Evolutionary conservation across 2,797 vertebrate species (phyloP).

Genomic region (Onychomys arenicola): DNA sequence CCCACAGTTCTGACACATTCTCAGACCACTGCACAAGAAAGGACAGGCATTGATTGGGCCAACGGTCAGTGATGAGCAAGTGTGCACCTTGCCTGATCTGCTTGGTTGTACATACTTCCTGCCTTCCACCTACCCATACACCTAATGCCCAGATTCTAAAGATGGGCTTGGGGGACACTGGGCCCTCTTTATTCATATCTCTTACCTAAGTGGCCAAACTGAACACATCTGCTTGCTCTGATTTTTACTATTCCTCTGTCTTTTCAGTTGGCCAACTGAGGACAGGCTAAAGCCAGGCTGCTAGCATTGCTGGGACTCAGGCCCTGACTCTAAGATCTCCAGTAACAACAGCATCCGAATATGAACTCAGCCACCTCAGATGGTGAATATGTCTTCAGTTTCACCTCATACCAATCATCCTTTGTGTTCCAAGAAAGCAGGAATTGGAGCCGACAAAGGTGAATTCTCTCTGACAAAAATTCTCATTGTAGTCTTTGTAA

Average conservation of each 20-base stretch:
- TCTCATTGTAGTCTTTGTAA: background rate
- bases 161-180: background rate
- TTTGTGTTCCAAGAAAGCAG: conserved; percentile 10
- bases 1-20: background rate
- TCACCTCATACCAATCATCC: background rate
- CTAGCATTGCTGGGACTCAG: background rate
- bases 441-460: background rate
- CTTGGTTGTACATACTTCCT: background rate
- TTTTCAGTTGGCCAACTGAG: background rate
- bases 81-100: background rate
- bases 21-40: background rate
- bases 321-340: background rate
- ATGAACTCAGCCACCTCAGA: background rate
- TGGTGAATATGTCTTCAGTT: background rate
- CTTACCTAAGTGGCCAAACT: background rate
- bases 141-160: background rate
- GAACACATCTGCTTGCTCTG: background rate
- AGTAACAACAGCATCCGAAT: background rate
- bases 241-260: background rate
- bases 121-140: background rate
- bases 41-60: accelerated
- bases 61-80: accelerated
- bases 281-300: background rate
- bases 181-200: background rate
- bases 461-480: conserved; percentile 48